Base-by-base conservation (phyloP, 2,888 invertebrate species). In the Nemapogon koenigi region DNA sequence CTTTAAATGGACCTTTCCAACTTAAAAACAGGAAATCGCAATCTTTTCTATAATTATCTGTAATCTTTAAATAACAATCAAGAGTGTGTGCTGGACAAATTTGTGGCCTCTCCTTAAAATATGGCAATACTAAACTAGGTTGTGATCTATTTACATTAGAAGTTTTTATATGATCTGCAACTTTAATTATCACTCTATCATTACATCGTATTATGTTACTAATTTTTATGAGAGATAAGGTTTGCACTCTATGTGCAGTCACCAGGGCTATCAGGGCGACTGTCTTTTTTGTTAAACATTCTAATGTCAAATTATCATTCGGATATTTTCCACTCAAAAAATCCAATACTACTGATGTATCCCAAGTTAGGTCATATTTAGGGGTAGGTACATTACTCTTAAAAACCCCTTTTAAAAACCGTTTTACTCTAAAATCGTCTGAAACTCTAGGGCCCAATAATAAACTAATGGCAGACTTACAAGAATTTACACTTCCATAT, bases 81-180 rank as follows among this genome's bases (percentile, higher is more conserved):
- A 46, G 37, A 16, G 32, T 15, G 1, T 29, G 27, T 16, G 42
- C 46, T 13, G 46, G 46, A 33, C 44, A 46, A 14, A 46, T 44
- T 11, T 39, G 31, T 10, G 25, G 42, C 16, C 18, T 39, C 8
- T 35, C 13, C 6, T 7, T 10, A 25, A 33, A 39, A 14, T 16
- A 39, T 2, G 39, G 39, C 4, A 39, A 14, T n/a, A 18, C 10
- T 10, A 39, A 22, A 7, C 19, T 10, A 10, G 35, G 41, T 31
- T 44, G 44, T 13, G 13, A 13, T 13, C 36, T 13, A 15, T 32
- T 26, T 11, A 22, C 11, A 8, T 25, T 16, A 25, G 44, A 42
- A 14, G 44, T 44, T 29, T 44, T 44, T 16, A 42, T 39, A 15
- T 36, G n/a, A 16, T 42, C 39, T 16, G 39, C 27, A 16, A 41